A percentile compares a stretch with the other conserved stretches of the same genome.
These are phyloP conservation scores for Geopemphigus sp. DNA, from an alignment of 1,140 invertebrate species.

Conservation along the genomic window DNA sequence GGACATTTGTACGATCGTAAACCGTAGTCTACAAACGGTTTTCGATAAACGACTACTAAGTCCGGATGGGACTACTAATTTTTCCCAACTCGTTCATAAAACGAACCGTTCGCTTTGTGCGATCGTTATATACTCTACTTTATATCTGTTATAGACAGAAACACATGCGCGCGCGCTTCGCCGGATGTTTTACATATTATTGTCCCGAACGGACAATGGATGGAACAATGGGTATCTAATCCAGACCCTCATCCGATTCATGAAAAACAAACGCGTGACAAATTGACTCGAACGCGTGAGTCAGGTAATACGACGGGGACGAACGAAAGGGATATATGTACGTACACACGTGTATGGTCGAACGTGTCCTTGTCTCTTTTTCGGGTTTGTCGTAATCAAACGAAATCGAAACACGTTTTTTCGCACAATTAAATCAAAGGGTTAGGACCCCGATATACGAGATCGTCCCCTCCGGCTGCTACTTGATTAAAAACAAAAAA, in stretches of 20 bases:
- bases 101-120: background rate
- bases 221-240: slow-evolving; percentile 29
- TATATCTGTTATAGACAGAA: slow-evolving; percentile 2
- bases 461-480: background rate
- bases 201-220: slow-evolving; percentile 11
- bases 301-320: slow-evolving; percentile 29
- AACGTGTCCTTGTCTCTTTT: slow-evolving; percentile 19
- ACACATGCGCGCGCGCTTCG: background rate
- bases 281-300: slow-evolving; percentile 38
- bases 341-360: background rate
- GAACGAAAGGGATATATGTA: too few species aligned
- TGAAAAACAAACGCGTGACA: slow-evolving; percentile 46
- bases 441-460: background rate
- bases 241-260: slow-evolving; percentile 35
- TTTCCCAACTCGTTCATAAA: slow-evolving; percentile 27
- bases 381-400: slow-evolving; percentile 21
- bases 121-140: background rate
- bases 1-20: too few species aligned
- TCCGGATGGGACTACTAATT: background rate
- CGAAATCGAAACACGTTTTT: slow-evolving; percentile 35
- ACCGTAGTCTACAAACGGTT: background rate
- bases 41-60: background rate
- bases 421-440: slow-evolving; percentile 29
- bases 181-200: slow-evolving; percentile 38
- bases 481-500: slow-evolving; percentile 14